A percentile compares a stretch with the other conserved stretches of the same genome.
Evolutionary conservation across 2,113 vertebrate species (phyloP).

Genomic region (Sula dactylatra): DNA sequence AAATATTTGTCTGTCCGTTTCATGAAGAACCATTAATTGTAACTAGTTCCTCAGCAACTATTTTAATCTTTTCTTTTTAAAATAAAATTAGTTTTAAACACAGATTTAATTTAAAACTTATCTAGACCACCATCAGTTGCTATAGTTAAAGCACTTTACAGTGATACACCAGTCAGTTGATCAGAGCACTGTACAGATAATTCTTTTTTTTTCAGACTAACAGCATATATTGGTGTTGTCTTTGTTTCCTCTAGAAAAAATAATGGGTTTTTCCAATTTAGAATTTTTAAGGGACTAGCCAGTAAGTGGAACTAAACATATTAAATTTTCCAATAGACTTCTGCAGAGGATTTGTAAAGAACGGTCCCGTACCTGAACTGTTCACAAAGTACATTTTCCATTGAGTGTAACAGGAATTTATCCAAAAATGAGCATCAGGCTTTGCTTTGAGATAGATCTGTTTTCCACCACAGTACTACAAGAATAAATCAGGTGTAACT

Average conservation of each 20-base stretch:
- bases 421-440: not conserved
- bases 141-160: not conserved
- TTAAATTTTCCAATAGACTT: not conserved
- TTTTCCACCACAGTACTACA: not conserved
- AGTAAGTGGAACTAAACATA: not conserved
- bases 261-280: not conserved
- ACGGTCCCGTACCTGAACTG: fast-evolving
- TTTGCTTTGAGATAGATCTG: not conserved
- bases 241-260: not conserved
- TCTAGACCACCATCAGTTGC: not conserved
- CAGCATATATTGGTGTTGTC: not conserved
- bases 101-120: not conserved
- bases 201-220: not conserved
- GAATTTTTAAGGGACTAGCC: not conserved
- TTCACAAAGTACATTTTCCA: not conserved
- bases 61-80: not conserved
- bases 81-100: not conserved
- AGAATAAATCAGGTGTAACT: not conserved
- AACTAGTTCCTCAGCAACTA: not conserved
- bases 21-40: not conserved
- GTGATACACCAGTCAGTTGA: not conserved
- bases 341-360: not conserved
- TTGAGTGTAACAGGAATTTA: not conserved
- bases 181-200: not conserved
- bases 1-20: not conserved